These are phyloP conservation scores for Podarcis raffonei DNA, from an alignment of 2,113 vertebrate genomes.

Conservation along the genomic window DNA sequence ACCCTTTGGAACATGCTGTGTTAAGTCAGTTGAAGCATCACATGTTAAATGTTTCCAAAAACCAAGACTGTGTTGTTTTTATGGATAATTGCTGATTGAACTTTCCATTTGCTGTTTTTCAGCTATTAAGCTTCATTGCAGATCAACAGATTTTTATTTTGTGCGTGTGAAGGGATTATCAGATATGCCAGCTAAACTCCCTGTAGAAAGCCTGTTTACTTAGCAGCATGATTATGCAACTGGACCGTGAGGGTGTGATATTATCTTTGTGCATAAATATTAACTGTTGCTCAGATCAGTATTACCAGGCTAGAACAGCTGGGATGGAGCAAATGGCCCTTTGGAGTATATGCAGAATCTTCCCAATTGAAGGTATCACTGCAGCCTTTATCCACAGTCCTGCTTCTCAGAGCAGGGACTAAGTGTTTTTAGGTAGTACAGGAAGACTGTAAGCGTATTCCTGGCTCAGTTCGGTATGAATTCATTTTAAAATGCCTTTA, in stretches of 20 bases:
- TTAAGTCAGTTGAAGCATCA: slow-evolving; percentile 45
- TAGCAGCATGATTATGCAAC: slow-evolving; percentile 30
- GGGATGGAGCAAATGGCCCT: slow-evolving; percentile 6
- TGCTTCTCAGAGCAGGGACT: background rate
- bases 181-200: slow-evolving; percentile 39
- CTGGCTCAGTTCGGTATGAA: too few relatives aligned
- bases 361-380: background rate
- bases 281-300: slow-evolving; percentile 8
- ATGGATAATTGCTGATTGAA: slow-evolving; percentile 65
- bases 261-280: slow-evolving; percentile 45
- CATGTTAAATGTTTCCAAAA: slow-evolving; percentile 56
- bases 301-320: background rate
- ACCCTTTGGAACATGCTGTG: slow-evolving; percentile 27
- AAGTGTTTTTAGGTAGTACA: background rate
- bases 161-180: slow-evolving; percentile 45
- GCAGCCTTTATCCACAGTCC: background rate
- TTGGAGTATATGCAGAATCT: background rate
- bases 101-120: slow-evolving; percentile 47
- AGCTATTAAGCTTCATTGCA: slow-evolving; percentile 60
- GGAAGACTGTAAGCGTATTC: background rate
- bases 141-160: slow-evolving; percentile 52
- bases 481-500: background rate
- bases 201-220: slow-evolving; percentile 53
- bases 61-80: slow-evolving; percentile 49
- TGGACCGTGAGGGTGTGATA: slow-evolving; percentile 42